Conservation (phyloP, 1,140 invertebrate species). For the Colletes latitarsis region DNA sequence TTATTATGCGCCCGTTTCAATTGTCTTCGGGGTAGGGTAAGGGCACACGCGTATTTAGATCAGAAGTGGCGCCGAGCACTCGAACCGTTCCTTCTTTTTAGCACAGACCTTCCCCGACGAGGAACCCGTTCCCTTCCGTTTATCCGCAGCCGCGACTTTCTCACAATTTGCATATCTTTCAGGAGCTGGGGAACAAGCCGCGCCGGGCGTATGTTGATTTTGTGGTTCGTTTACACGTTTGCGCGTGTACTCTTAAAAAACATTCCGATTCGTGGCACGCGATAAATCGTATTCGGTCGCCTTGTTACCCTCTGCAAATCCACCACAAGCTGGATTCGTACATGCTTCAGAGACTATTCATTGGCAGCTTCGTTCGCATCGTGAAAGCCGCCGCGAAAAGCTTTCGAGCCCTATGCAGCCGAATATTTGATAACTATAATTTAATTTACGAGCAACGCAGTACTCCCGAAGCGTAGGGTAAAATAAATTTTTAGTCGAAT, state of each 20-base stretch:
- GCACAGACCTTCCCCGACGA: too few relatives aligned
- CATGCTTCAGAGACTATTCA: too few relatives aligned
- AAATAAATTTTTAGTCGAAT: too few relatives aligned
- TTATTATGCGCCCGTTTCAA: conserved; percentile 52
- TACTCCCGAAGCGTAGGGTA: too few relatives aligned
- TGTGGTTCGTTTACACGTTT: conserved; percentile 24
- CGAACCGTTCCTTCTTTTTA: not conserved
- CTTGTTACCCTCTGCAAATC: conserved; percentile 27
- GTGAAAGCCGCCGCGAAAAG: too few relatives aligned
- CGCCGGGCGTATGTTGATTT: conserved; percentile 20
- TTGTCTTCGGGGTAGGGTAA: conserved; percentile 37
- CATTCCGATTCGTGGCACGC: not conserved
- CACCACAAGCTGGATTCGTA: too few relatives aligned
- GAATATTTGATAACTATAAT: too few relatives aligned
- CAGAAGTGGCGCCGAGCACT: conserved; percentile 6
- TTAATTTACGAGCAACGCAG: too few relatives aligned
- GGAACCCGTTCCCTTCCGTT: not conserved
- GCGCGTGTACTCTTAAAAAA: conserved; percentile 1
- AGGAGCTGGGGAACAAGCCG: not conserved
- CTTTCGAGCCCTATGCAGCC: too few relatives aligned
- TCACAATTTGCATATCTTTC: conserved; percentile 41
- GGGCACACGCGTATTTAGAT: conserved; percentile 52
- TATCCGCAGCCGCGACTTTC: conserved; percentile 1
- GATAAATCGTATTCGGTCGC: not conserved
- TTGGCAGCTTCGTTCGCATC: too few relatives aligned